Evolutionary conservation across 2,888 invertebrate genomes (phyloP).

Genomic region (Aporophyla lueneburgensis): DNA sequence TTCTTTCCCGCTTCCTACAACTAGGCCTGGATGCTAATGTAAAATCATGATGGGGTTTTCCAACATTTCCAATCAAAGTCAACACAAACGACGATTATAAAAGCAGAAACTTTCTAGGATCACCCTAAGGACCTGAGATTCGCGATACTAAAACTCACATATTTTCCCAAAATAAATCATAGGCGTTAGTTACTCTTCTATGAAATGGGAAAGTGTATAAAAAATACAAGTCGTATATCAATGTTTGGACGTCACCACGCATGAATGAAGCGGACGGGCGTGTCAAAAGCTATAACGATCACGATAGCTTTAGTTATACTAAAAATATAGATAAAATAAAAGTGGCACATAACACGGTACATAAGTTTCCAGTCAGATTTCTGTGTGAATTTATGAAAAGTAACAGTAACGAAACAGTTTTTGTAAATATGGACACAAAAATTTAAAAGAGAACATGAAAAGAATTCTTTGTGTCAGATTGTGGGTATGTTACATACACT

Average conservation of each 20-base stretch:
- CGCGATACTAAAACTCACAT: neutral
- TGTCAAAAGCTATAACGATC: slow-evolving; percentile 55
- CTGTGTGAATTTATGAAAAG: neutral
- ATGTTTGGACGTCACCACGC: slow-evolving; percentile 55
- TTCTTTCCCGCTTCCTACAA: neutral
- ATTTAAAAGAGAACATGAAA: neutral
- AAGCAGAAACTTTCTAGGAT: neutral
- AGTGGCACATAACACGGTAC: neutral
- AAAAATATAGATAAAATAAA: slow-evolving; percentile 36
- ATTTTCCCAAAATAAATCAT: slow-evolving; percentile 25
- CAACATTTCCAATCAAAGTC: neutral
- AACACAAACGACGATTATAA: neutral
- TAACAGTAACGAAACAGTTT: neutral
- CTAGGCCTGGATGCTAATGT: no score
- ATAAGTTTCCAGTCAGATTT: neutral
- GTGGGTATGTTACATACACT: no score
- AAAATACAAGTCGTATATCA: slow-evolving; percentile 62
- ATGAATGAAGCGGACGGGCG: slow-evolving; percentile 50
- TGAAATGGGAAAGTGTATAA: slow-evolving; percentile 48
- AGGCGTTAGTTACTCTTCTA: slow-evolving; percentile 21
- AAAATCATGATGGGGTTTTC: neutral
- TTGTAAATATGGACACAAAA: neutral
- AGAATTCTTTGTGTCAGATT: neutral
- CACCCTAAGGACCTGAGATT: neutral
- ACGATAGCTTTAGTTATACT: slow-evolving; percentile 3